Conservation (phyloP, 2,888 invertebrate species). For the Allygus modestus region DNA sequence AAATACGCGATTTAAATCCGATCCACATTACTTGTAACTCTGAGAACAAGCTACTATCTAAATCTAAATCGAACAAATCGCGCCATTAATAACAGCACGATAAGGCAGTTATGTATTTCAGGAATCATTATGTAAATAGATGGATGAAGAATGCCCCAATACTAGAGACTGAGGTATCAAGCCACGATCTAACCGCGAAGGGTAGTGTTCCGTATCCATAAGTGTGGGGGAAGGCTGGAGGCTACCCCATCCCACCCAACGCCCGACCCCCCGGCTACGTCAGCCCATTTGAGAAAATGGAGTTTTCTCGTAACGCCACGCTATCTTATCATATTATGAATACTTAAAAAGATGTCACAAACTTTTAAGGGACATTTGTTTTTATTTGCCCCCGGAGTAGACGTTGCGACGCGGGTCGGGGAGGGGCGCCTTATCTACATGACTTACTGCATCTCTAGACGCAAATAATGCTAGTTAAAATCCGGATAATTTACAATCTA, state of each 20-base stretch:
- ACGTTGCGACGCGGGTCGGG: constrained; percentile 58
- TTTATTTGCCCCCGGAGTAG: constrained; percentile 64
- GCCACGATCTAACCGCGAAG: constrained; percentile 54
- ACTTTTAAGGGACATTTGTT: constrained; percentile 66
- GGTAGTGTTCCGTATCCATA: constrained; percentile 55
- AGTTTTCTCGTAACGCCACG: constrained; percentile 65
- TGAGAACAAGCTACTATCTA: neutral
- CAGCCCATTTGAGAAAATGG: constrained; percentile 65
- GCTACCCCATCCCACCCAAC: constrained; percentile 28
- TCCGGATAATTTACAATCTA: constrained; percentile 63
- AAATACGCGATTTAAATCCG: too few relatives aligned
- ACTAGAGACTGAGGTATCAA: constrained; percentile 40
- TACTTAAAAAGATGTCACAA: constrained; percentile 66
- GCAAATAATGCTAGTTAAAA: constrained; percentile 63
- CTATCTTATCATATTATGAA: constrained; percentile 66
- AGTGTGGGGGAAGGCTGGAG: neutral
- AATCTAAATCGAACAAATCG: constrained; percentile 13
- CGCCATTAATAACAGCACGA: constrained; percentile 46
- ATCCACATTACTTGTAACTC: too few relatives aligned
- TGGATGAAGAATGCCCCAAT: constrained; percentile 50
- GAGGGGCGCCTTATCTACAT: constrained; percentile 61
- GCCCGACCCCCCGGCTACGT: constrained; percentile 49
- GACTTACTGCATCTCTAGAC: constrained; percentile 62
- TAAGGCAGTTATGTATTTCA: constrained; percentile 49
- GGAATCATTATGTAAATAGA: constrained; percentile 58